phyloP scores from a whole-genome alignment of 2,797 vertebrate genomes.

The Octomys mimax region DNA sequence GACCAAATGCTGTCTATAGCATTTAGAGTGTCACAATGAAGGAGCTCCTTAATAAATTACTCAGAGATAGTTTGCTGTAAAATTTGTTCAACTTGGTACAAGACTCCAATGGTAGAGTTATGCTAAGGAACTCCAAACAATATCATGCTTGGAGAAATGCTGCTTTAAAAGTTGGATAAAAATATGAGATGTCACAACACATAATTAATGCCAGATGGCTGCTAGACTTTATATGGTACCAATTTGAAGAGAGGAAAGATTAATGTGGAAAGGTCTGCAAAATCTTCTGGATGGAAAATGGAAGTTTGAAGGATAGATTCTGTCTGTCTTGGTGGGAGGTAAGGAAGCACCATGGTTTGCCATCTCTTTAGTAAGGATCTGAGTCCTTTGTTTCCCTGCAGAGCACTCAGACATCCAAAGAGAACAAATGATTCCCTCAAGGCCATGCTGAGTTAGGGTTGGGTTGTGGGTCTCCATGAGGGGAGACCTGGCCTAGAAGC shows the following conservation, averaged over 20 bases:
- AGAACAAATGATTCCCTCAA: background rate
- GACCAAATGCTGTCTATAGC: too few relatives aligned
- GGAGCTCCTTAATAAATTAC: background rate
- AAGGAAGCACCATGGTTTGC: background rate
- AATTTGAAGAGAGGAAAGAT: constrained; percentile 25
- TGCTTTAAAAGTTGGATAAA: constrained; percentile 56
- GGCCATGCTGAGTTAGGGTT: background rate
- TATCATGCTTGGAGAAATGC: background rate
- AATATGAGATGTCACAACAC: constrained; percentile 33
- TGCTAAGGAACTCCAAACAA: background rate
- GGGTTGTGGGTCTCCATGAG: background rate
- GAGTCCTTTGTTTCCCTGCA: background rate
- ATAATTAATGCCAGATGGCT: constrained; percentile 13
- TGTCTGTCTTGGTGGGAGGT: background rate
- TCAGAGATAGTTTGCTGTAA: constrained; percentile 19
- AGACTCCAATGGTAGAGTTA: constrained; percentile 7
- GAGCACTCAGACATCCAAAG: background rate
- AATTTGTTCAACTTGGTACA: constrained; percentile 32
- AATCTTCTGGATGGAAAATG: constrained; percentile 6
- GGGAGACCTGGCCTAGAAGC: background rate
- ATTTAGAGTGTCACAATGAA: background rate
- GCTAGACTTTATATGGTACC: background rate
- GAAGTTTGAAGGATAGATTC: background rate
- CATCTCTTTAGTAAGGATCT: background rate
- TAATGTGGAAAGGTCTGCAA: background rate